A percentile compares a stretch with the other conserved stretches of the same genome.
phyloP scores from a whole-genome alignment of 2,888 invertebrate genomes.

The Gandaritis pyraliata region DNA sequence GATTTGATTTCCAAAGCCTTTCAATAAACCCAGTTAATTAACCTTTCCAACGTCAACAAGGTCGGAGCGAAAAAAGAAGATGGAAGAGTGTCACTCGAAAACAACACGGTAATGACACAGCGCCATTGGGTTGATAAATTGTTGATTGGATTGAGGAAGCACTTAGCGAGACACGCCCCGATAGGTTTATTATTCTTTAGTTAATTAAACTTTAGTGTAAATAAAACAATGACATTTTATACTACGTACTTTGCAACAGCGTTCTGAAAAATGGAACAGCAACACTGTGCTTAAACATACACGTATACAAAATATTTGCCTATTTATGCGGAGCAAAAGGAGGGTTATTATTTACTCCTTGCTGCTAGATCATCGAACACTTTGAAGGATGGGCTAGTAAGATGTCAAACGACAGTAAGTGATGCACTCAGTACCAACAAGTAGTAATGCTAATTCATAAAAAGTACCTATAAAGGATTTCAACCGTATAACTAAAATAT shows the following conservation, averaged over 20 bases:
- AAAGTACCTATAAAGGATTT: too few relatives aligned
- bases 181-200: slow-evolving; percentile 21
- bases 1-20: slow-evolving; percentile 32
- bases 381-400: too few relatives aligned
- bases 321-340: too few relatives aligned
- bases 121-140: slow-evolving; percentile 8
- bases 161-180: slow-evolving; percentile 13
- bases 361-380: too few relatives aligned
- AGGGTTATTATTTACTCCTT: too few relatives aligned
- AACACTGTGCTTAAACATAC: too few relatives aligned
- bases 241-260: too few relatives aligned
- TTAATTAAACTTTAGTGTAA: slow-evolving; percentile 8
- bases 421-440: too few relatives aligned
- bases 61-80: slow-evolving; percentile 15
- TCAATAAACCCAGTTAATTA: slow-evolving; percentile 33
- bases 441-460: too few relatives aligned
- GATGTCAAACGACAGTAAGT: too few relatives aligned
- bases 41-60: slow-evolving; percentile 31
- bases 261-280: too few relatives aligned
- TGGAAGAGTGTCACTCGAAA: slow-evolving; percentile 19
- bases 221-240: background rate
- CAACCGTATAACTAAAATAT: background rate
- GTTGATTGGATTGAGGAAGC: slow-evolving; percentile 22
- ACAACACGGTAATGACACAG: slow-evolving; percentile 11
- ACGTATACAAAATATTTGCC: too few relatives aligned